These are phyloP conservation scores for Haliclystus octoradiatus DNA, from an alignment of 30 jellyfish, hydroid and myxozoan genomes.

Conservation along the genomic window DNA sequence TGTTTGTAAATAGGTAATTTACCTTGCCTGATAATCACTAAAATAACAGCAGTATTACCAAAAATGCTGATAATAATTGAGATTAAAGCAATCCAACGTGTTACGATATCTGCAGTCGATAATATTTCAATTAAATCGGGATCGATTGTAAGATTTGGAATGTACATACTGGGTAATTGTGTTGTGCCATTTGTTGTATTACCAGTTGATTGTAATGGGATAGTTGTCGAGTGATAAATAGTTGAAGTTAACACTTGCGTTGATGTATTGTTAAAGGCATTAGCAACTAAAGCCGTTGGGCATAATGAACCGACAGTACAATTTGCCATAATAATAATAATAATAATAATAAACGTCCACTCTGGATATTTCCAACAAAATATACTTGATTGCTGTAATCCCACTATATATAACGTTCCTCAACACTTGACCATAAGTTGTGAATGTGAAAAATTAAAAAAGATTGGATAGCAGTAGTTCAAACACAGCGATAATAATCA, in stretches of 20 bases:
- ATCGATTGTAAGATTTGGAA: background rate
- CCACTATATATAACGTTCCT: too few relatives aligned
- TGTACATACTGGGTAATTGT: background rate
- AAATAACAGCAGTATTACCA: slow-evolving; percentile 18
- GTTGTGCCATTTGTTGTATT: background rate
- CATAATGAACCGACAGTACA: background rate
- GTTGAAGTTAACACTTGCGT: background rate
- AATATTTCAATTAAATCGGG: slow-evolving; percentile 5
- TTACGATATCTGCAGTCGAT: slow-evolving; percentile 1
- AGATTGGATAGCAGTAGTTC: too few relatives aligned
- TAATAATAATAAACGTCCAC: too few relatives aligned
- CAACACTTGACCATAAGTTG: too few relatives aligned
- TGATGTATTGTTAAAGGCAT: background rate
- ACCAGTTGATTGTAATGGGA: background rate
- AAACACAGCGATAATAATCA: too few relatives aligned
- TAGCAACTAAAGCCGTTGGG: background rate
- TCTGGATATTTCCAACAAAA: too few relatives aligned
- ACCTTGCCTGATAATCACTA: slow-evolving; percentile 8
- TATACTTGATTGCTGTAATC: too few relatives aligned
- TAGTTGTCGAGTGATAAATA: background rate
- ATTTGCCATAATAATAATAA: background rate
- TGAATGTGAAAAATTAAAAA: too few relatives aligned
- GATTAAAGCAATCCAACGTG: slow-evolving; percentile 24
- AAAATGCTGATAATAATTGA: slow-evolving; percentile 18
- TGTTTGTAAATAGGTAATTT: slow-evolving; percentile 6